A percentile compares a stretch with the other conserved stretches of the same genome.
Evolutionary conservation across 1,140 invertebrate species (phyloP).

Genomic region (Solenopsis fugax): DNA sequence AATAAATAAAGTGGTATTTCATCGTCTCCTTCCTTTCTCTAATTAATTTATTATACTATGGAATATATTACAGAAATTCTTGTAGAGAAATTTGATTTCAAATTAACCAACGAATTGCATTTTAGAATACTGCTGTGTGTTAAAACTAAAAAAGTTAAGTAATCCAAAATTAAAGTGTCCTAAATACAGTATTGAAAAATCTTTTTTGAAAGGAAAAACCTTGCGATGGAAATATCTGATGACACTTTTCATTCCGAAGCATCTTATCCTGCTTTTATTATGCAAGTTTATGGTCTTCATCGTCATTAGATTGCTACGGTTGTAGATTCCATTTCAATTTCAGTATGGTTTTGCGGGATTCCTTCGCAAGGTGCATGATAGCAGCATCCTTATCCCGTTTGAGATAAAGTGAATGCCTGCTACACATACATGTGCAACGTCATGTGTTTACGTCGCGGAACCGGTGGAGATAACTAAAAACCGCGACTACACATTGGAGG

Average conservation of each 20-base stretch:
- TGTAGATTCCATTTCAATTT: constrained; percentile 35
- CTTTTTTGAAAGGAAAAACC: neutral
- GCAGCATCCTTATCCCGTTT: neutral
- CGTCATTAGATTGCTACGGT: constrained; percentile 1
- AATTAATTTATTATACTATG: neutral
- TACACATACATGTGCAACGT: neutral
- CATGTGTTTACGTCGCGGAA: constrained; percentile 1
- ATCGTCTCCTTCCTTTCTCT: no score
- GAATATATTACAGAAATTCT: neutral
- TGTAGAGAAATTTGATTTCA: neutral
- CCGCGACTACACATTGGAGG: neutral
- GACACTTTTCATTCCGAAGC: neutral
- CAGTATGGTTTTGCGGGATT: neutral
- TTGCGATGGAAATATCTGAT: neutral
- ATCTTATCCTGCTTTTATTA: constrained; percentile 3
- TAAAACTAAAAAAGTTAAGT: neutral
- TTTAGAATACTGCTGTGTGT: neutral
- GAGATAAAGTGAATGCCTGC: constrained; percentile 21
- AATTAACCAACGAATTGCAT: neutral
- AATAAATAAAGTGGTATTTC: no score
- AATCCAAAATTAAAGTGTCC: neutral
- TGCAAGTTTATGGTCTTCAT: neutral
- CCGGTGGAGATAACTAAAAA: constrained; percentile 33
- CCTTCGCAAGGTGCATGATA: neutral
- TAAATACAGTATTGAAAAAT: neutral